These are phyloP conservation scores for Berghia stephanieae DNA, from an alignment of 1,140 invertebrate genomes.

Conservation along the genomic window DNA sequence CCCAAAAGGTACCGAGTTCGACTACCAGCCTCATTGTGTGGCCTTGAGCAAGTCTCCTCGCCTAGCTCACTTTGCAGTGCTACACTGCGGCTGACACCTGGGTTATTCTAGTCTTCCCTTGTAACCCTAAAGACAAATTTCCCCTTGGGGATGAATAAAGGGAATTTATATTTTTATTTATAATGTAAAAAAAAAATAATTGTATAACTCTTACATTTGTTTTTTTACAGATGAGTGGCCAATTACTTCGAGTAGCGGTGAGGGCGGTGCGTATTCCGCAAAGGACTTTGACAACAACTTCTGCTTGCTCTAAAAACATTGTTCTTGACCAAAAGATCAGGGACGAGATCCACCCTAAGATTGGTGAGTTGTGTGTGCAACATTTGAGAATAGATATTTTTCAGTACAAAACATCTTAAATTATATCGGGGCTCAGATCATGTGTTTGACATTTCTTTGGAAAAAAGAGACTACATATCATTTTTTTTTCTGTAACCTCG, in stretches of 20 bases:
- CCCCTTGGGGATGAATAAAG: too few relatives aligned
- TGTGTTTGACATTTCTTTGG: neutral
- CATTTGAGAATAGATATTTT: neutral
- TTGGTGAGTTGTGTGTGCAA: constrained; percentile 32
- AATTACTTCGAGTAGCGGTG: constrained; percentile 33
- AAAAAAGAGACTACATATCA: neutral
- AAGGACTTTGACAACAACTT: constrained; percentile 29
- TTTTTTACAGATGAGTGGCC: constrained; percentile 36
- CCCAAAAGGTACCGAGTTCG: too few relatives aligned
- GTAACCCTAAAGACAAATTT: too few relatives aligned
- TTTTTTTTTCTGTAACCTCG: too few relatives aligned
- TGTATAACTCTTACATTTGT: too few relatives aligned
- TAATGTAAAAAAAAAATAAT: too few relatives aligned
- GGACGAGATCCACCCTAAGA: constrained; percentile 42
- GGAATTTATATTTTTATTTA: too few relatives aligned
- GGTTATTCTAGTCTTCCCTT: too few relatives aligned
- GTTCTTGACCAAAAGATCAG: constrained; percentile 34
- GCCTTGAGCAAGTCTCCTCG: too few relatives aligned
- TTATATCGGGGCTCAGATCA: neutral
- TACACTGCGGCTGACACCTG: too few relatives aligned
- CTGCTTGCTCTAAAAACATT: constrained; percentile 21
- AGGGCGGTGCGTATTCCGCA: constrained; percentile 28
- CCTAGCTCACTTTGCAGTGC: too few relatives aligned
- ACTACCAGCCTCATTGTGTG: too few relatives aligned
- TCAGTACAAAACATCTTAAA: neutral